phyloP scores from a whole-genome alignment of 1,140 invertebrate genomes.

The Subanguina moxae region DNA sequence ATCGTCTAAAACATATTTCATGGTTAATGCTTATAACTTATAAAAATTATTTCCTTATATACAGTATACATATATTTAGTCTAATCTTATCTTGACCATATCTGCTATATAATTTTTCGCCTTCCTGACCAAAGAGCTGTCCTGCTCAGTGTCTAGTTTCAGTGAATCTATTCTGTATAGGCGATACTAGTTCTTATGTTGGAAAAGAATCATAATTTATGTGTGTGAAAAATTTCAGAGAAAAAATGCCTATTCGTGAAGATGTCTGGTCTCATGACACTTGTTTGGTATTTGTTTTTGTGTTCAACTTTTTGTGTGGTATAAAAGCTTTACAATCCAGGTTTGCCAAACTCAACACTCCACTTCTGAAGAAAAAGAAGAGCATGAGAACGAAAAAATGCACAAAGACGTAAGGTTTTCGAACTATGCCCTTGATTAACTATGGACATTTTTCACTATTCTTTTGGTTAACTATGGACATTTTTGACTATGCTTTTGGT shows the following conservation, averaged over 20 bases:
- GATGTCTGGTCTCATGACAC: slow-evolving; percentile 27
- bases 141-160: slow-evolving; percentile 17
- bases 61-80: no score
- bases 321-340: slow-evolving; percentile 4
- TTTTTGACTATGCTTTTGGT: not conserved
- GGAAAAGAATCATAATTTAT: no score
- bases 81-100: no score
- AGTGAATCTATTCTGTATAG: slow-evolving; percentile 21
- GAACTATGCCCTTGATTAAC: no score
- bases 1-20: no score
- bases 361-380: slow-evolving; percentile 25
- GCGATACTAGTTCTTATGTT: no score
- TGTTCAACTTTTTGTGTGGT: not conserved
- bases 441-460: slow-evolving; percentile 5
- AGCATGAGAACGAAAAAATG: slow-evolving; percentile 26
- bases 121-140: slow-evolving; percentile 26
- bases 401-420: slow-evolving; percentile 26
- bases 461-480: slow-evolving; percentile 10
- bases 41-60: no score
- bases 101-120: no score
- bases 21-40: no score
- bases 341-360: slow-evolving; percentile 31
- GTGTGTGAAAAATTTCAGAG: not conserved
- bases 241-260: slow-evolving; percentile 13
- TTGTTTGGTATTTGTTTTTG: slow-evolving; percentile 9